Percentiles rank a stretch among this genome's conserved stretches.
Conservation (phyloP, 2,888 invertebrate genomes). For the Metalampra italica region DNA sequence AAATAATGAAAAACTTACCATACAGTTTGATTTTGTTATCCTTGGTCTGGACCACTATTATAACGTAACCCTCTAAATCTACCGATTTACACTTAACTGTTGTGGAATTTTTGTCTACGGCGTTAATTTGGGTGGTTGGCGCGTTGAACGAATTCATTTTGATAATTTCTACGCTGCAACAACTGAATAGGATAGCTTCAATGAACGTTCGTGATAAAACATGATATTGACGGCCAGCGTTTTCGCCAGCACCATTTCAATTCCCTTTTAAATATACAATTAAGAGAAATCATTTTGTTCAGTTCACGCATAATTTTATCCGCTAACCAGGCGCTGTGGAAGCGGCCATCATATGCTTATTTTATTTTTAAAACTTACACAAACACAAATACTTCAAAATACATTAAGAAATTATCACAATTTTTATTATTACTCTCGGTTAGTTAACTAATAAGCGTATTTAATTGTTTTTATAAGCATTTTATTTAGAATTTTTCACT, state of each 20-base stretch:
- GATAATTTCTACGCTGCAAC: slow-evolving; percentile 10
- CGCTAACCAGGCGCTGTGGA: slow-evolving; percentile 52
- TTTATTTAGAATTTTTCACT: neutral
- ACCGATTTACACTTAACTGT: slow-evolving; percentile 81
- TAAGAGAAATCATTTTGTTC: slow-evolving; percentile 50
- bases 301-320: slow-evolving; percentile 41
- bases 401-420: neutral
- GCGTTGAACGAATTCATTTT: slow-evolving; percentile 74
- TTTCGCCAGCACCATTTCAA: slow-evolving; percentile 73
- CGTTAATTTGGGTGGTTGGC: slow-evolving; percentile 69
- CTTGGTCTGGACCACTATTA: slow-evolving; percentile 95
- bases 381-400: neutral
- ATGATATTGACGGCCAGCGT: slow-evolving; percentile 45
- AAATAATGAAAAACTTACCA: slow-evolving; percentile 84
- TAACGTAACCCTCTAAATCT: slow-evolving; percentile 96
- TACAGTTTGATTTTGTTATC: slow-evolving; percentile 96
- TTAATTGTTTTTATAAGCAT: neutral
- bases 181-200: slow-evolving; percentile 3
- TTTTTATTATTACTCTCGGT: neutral
- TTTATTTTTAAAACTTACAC: neutral
- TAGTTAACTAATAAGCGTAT: neutral
- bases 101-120: slow-evolving; percentile 66
- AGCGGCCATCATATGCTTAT: slow-evolving; percentile 47
- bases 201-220: neutral
- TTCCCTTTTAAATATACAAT: slow-evolving; percentile 49